Evolutionary conservation across 2,797 vertebrate species (phyloP).

Genomic region (Lithobates pipiens): DNA sequence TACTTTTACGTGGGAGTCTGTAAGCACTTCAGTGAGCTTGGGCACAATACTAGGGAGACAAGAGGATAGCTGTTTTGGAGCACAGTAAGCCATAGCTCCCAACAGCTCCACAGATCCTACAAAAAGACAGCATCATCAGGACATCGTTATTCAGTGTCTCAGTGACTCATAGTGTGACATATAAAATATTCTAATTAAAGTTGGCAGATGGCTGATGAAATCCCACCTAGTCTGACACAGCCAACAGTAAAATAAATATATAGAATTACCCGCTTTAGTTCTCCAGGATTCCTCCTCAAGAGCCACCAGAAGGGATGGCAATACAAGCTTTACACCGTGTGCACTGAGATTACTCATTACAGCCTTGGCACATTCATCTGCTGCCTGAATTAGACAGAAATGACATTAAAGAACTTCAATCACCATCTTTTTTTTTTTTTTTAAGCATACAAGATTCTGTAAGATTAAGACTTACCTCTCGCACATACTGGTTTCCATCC

Average conservation of each 20-base stretch:
- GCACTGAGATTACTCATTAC: constrained; percentile 99
- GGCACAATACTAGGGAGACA: constrained; percentile 97
- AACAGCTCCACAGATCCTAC: constrained; percentile 96
- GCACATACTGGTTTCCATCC: constrained; percentile 96
- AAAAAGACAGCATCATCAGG: not conserved
- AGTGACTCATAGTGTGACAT: constrained; percentile 38
- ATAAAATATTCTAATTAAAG: constrained; percentile 7
- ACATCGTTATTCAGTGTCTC: not conserved
- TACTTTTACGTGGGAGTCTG: constrained; percentile 97
- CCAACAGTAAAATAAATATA: not conserved
- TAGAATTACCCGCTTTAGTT: constrained; percentile 92
- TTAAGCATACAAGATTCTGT: not conserved
- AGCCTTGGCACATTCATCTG: constrained; percentile 98
- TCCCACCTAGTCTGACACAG: constrained; percentile 17
- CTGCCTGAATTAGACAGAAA: constrained; percentile 80
- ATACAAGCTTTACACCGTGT: constrained; percentile 96
- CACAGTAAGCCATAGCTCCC: constrained; percentile 97
- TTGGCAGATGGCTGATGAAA: constrained; percentile 40
- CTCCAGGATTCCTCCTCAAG: constrained; percentile 98
- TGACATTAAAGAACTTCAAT: not conserved
- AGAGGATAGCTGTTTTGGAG: constrained; percentile 96
- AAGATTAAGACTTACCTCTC: constrained; percentile 84
- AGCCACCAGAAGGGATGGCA: constrained; percentile 93
- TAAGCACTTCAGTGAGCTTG: constrained; percentile 96
- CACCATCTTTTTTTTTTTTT: too few species aligned